These are phyloP conservation scores for Plestiodon gilberti DNA, from an alignment of 2,113 vertebrate genomes.

Conservation along the genomic window DNA sequence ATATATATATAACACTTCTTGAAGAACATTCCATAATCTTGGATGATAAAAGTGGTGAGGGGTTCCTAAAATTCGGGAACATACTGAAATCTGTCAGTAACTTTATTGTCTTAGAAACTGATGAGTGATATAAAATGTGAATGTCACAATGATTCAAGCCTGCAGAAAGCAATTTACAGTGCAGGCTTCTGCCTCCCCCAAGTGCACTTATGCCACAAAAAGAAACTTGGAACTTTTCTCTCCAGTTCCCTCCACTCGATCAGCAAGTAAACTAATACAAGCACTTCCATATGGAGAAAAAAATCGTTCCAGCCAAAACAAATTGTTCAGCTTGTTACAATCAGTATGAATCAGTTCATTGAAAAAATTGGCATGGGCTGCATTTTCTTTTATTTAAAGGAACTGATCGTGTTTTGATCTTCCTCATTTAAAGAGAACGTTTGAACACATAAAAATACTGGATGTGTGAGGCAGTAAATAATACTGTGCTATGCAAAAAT, in stretches of 20 bases:
- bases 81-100: constrained; percentile 54
- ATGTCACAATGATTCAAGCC: constrained; percentile 27
- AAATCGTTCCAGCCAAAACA: constrained; percentile 81
- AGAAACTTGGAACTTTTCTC: constrained; percentile 60
- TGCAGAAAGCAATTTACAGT: constrained; percentile 54
- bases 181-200: constrained; percentile 58
- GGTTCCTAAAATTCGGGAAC: not conserved
- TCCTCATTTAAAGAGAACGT: constrained; percentile 67
- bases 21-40: not conserved
- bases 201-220: constrained; percentile 68
- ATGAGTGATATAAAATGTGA: constrained; percentile 30
- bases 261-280: constrained; percentile 75
- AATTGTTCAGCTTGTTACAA: constrained; percentile 81
- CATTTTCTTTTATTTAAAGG: constrained; percentile 62
- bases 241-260: constrained; percentile 75
- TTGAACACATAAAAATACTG: constrained; percentile 74
- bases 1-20: too few relatives aligned
- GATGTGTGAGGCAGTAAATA: constrained; percentile 60
- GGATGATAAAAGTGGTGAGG: not conserved
- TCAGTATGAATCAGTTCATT: constrained; percentile 74
- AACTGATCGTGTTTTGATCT: constrained; percentile 67
- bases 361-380: constrained; percentile 73
- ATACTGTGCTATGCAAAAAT: constrained; percentile 57
- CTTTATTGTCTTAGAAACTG: constrained; percentile 16
- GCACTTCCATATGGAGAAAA: constrained; percentile 82